These are phyloP conservation scores for Montipora efflorescens DNA, from an alignment of 64 coral and sea anemone genomes.

Conservation along the genomic window DNA sequence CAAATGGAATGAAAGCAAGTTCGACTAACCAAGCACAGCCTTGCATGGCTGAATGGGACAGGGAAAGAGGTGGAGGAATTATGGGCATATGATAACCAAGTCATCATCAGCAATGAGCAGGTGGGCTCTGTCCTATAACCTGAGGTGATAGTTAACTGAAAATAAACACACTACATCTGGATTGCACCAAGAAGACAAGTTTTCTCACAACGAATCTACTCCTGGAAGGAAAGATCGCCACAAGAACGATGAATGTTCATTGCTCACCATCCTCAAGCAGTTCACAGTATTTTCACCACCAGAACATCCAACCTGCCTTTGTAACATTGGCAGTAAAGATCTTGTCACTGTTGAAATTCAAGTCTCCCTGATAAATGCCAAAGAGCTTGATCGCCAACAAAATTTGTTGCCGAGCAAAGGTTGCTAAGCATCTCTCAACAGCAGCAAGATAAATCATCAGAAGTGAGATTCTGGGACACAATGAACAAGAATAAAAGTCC, in stretches of 20 bases:
- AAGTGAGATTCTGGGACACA: conserved; percentile 27
- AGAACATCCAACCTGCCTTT: no score
- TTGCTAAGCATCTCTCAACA: background rate
- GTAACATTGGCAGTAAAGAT: conserved; percentile 53
- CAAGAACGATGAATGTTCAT: conserved; percentile 46
- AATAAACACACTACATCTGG: conserved; percentile 48
- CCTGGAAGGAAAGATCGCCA: conserved; percentile 49
- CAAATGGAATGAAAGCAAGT: conserved; percentile 49
- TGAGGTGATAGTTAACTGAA: no score
- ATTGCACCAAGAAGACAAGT: background rate
- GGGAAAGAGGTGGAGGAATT: no score
- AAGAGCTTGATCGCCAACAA: no score
- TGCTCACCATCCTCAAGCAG: no score
- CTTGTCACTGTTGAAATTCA: conserved; percentile 12
- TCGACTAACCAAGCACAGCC: background rate
- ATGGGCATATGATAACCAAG: no score
- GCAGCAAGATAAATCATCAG: background rate
- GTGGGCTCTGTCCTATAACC: no score
- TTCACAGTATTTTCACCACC: no score
- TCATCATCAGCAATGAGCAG: no score
- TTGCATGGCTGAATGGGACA: no score
- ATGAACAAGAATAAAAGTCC: conserved; percentile 62
- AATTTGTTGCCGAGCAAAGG: conserved; percentile 1
- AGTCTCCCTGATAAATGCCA: no score
- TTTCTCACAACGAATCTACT: background rate